Conservation (phyloP, 2,113 vertebrate genomes). For the Paracanthobrama guichenoti region DNA sequence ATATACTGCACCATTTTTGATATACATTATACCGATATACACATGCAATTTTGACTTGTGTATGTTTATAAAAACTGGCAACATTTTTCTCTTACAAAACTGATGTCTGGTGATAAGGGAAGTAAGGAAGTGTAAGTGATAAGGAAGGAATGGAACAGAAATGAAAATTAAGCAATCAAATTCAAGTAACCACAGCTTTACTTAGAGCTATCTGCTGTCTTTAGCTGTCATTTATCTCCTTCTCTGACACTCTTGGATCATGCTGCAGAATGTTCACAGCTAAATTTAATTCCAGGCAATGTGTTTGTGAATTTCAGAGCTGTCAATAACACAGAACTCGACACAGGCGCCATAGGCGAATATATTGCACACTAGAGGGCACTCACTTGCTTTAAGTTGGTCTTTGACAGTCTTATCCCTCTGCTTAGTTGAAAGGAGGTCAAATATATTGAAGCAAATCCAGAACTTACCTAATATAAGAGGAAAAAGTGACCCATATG, state of each 20-base stretch:
- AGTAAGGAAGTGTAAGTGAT: neutral
- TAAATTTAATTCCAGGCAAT: constrained; percentile 19
- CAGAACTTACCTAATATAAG: neutral
- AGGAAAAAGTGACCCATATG: neutral
- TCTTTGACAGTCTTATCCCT: neutral
- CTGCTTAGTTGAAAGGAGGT: neutral
- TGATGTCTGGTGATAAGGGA: neutral
- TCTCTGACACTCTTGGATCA: neutral
- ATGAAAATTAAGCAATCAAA: neutral
- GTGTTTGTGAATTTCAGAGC: constrained; percentile 22
- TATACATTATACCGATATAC: too few relatives aligned
- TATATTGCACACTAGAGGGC: constrained; percentile 40
- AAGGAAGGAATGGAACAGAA: neutral
- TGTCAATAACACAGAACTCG: constrained; percentile 2
- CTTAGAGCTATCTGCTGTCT: neutral
- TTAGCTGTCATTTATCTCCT: neutral
- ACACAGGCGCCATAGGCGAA: neutral
- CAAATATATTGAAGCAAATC: neutral
- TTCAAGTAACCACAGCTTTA: neutral
- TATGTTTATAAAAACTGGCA: too few relatives aligned
- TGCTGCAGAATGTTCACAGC: neutral
- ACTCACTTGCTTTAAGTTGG: constrained; percentile 19
- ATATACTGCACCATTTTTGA: too few relatives aligned
- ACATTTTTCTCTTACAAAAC: too few relatives aligned
- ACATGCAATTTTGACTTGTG: too few relatives aligned